A percentile compares a stretch with the other conserved stretches of the same genome.
Evolutionary conservation across 2,888 invertebrate species (phyloP).

Genomic region (Pseudococcus jackbeardsleyi): DNA sequence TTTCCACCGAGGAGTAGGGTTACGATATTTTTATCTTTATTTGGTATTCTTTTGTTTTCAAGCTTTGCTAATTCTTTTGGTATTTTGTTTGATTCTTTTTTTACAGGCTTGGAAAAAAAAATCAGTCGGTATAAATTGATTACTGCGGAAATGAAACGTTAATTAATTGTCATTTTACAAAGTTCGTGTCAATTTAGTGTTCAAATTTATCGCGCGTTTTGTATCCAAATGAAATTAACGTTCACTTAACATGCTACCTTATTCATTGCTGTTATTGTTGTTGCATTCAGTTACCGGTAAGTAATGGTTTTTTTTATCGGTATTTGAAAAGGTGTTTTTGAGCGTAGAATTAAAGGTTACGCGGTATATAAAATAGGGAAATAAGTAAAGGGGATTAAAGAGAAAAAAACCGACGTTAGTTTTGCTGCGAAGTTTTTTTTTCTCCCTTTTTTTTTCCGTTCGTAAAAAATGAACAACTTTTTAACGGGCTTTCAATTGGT

Average conservation of each 20-base stretch:
- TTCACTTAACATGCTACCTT: constrained; percentile 57
- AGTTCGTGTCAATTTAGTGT: constrained; percentile 24
- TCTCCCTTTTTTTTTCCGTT: background rate
- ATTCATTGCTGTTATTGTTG: constrained; percentile 44
- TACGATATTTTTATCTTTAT: background rate
- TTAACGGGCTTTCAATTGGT: background rate
- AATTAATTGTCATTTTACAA: constrained; percentile 17
- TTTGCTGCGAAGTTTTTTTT: background rate
- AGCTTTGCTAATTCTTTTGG: background rate
- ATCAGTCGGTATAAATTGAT: background rate
- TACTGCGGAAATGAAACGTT: constrained; percentile 7
- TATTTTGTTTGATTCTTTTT: constrained; percentile 3
- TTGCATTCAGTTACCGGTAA: constrained; percentile 58
- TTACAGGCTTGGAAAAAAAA: background rate
- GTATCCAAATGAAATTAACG: constrained; percentile 60
- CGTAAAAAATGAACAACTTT: background rate
- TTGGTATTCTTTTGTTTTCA: background rate
- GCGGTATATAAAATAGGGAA: background rate
- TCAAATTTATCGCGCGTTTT: constrained; percentile 46
- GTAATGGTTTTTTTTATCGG: constrained; percentile 15
- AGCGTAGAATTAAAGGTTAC: background rate
- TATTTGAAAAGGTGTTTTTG: background rate
- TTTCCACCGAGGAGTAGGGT: background rate
- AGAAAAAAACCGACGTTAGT: background rate
- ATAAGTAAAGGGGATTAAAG: background rate